Conservation (phyloP, 2,113 vertebrate genomes). For the Thinocorus orbignyianus region DNA sequence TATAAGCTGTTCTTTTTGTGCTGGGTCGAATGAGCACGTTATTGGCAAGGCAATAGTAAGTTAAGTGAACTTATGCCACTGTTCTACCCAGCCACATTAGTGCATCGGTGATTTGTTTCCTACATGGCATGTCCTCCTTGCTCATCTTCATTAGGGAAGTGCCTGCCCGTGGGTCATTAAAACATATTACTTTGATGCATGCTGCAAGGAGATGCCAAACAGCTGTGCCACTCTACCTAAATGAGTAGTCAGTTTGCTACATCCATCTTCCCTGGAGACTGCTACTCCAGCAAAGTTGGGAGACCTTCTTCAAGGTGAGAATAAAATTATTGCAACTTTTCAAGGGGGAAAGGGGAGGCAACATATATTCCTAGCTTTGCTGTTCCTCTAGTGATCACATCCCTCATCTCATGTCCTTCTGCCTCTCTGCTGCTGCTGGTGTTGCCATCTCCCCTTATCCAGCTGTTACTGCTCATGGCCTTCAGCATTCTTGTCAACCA, state of each 20-base stretch:
- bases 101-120: background rate
- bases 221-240: background rate
- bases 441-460: background rate
- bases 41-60: background rate
- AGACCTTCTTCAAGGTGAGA: background rate
- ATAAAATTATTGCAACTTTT: background rate
- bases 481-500: background rate
- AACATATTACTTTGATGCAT: background rate
- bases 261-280: background rate
- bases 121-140: background rate
- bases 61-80: background rate
- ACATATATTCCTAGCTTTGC: background rate
- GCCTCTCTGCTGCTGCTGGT: background rate
- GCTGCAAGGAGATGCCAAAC: background rate
- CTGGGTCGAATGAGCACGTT: background rate
- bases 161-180: background rate
- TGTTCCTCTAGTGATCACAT: background rate
- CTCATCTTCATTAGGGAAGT: background rate
- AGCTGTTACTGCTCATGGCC: background rate
- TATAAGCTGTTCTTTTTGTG: background rate
- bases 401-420: background rate
- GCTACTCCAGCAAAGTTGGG: background rate
- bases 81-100: background rate
- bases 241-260: background rate
- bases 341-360: background rate